Evolutionary conservation across 2,888 invertebrate genomes (phyloP).

Genomic region (Netelia virgata): DNA sequence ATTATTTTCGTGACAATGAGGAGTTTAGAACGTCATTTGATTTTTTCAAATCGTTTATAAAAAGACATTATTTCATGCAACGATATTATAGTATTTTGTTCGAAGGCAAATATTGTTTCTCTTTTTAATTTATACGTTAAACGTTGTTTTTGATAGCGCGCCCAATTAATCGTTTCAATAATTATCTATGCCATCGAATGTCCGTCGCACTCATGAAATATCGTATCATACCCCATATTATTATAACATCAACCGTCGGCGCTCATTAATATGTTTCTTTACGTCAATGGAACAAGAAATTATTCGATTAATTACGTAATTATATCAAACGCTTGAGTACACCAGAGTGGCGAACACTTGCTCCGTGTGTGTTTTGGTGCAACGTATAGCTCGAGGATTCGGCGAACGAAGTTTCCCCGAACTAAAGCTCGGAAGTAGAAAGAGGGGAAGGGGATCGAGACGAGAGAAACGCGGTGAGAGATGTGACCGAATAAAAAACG

Average conservation of each 20-base stretch:
- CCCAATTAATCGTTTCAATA: background rate
- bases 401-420: slow-evolving; percentile 46
- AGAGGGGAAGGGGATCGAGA: slow-evolving; percentile 12
- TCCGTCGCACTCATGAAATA: background rate
- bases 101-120: too few species aligned
- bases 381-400: slow-evolving; percentile 37
- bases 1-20: background rate
- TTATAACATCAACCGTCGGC: background rate
- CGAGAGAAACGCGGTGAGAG: slow-evolving; percentile 1
- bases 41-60: background rate
- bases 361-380: background rate
- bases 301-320: slow-evolving; percentile 41
- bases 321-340: slow-evolving; percentile 28
- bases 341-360: slow-evolving; percentile 45
- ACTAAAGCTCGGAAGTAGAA: slow-evolving; percentile 40
- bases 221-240: background rate
- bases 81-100: too few species aligned
- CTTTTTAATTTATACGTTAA: too few species aligned
- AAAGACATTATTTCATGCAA: background rate
- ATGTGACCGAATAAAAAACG: slow-evolving; percentile 51
- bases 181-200: background rate
- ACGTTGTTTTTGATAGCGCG: too few species aligned
- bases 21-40: background rate
- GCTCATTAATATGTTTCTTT: background rate
- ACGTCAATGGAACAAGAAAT: slow-evolving; percentile 9